Base-by-base conservation (phyloP, 2,888 invertebrate species). In the Acronicta leporina region DNA sequence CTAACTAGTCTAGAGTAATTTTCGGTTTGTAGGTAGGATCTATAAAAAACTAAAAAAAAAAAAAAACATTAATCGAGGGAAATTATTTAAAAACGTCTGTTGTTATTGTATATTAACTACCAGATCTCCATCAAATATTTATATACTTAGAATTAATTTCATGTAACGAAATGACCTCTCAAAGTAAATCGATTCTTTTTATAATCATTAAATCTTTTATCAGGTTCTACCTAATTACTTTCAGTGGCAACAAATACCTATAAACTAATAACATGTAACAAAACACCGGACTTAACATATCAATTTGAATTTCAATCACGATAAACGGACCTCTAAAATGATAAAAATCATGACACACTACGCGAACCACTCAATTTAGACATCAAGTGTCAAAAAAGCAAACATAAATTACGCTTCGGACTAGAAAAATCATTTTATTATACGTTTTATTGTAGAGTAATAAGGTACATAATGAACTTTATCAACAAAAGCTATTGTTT, bases 211-310 rank as follows among this genome's bases (percentile, higher is more conserved):
- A 52, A 69, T 42, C 7, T 13, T 52, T 15, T 44, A 69, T 57
- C 63, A 56, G 30, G 62, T 74, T 27, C 15, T 45, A 63, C 52
- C 27, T 66, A 48, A 71, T 75, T 75, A 68, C 57, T 30, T 77
- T 8, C 15, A n/a, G 15, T 44, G n/a, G 25, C 33, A 46, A 57
- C 35, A 55, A 50, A 46, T 44, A 51, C 41, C 47, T 56, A 54
- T 76, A 76, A 76, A 76, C 52, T 79, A 76, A 77, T 76, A 65
- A 73, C 57, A 60, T 27, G 9, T 35, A 46, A 77, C 77, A 77
- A 79, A 67, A 60, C 45, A 61, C 77, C 69, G 75, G 74, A 79
- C 59, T 47, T 68, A 63, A 77, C 66, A 63, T 75, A 69, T 68
- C 69, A 78, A 78, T 75, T 75, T 78, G 50, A 60, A 63, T 72